These are phyloP conservation scores for Otis tarda DNA, from an alignment of 2,113 vertebrate species.

Conservation along the genomic window DNA sequence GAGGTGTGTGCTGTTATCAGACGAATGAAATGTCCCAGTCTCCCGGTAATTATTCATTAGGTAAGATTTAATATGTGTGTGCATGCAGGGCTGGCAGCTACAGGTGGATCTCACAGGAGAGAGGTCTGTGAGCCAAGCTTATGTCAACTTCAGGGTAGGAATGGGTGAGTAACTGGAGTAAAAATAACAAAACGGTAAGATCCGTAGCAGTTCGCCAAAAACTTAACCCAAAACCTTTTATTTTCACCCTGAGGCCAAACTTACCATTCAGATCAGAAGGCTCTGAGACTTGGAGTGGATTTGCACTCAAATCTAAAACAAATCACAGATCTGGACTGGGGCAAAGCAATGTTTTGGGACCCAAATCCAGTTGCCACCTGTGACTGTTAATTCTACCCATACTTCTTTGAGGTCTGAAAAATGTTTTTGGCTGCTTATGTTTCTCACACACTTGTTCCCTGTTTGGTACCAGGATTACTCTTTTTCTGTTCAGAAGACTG, in stretches of 20 bases:
- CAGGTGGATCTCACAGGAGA: not conserved
- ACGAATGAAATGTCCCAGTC: not conserved
- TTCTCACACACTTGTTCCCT: not conserved
- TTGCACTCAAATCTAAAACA: not conserved
- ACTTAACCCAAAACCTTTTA: not conserved
- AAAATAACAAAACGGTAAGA: not conserved
- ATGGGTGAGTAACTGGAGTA: not conserved
- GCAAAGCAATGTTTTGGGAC: not conserved
- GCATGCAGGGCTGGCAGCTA: not conserved
- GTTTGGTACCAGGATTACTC: not conserved
- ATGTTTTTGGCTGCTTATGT: not conserved
- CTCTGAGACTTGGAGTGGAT: not conserved
- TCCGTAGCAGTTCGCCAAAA: not conserved
- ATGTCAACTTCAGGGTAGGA: not conserved
- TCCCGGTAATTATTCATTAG: constrained; percentile 42
- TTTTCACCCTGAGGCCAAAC: not conserved
- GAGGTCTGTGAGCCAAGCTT: not conserved
- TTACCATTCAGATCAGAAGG: not conserved
- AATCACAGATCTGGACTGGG: not conserved
- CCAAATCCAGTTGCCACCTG: not conserved
- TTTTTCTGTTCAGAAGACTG: not conserved
- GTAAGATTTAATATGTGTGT: constrained; percentile 25
- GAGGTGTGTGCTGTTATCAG: constrained; percentile 40
- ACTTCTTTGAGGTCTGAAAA: not conserved
- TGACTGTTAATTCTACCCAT: not conserved